Conservation (phyloP, 2,888 invertebrate species). For the Stenodera caucasica region DNA sequence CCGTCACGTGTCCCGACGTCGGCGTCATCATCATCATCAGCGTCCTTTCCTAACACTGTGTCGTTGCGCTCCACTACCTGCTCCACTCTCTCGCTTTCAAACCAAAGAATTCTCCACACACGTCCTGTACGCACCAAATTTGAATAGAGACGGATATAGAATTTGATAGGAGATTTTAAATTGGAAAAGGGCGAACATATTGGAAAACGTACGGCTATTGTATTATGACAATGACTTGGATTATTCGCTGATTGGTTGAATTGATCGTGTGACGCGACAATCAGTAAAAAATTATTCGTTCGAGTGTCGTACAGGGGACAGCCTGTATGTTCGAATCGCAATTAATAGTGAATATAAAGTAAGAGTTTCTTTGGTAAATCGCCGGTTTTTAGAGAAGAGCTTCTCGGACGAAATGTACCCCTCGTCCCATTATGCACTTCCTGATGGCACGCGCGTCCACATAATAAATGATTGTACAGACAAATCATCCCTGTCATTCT, state of each 20-base stretch:
- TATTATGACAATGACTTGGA: slow-evolving; percentile 41
- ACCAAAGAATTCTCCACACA: slow-evolving; percentile 7
- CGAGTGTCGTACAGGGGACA: too few species aligned
- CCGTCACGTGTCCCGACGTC: slow-evolving; percentile 49
- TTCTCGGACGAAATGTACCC: neutral
- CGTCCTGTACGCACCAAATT: too few species aligned
- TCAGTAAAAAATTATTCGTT: too few species aligned
- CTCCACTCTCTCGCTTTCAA: too few species aligned
- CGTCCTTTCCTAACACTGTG: slow-evolving; percentile 39
- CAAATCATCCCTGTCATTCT: slow-evolving; percentile 47
- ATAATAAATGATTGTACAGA: slow-evolving; percentile 51
- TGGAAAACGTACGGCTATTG: slow-evolving; percentile 33
- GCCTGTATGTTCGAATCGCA: too few species aligned
- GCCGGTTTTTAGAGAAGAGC: too few species aligned
- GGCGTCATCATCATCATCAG: slow-evolving; percentile 34
- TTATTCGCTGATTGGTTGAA: slow-evolving; percentile 39
- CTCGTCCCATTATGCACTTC: slow-evolving; percentile 23
- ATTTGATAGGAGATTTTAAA: neutral
- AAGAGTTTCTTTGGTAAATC: too few species aligned
- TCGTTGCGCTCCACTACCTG: slow-evolving; percentile 53
- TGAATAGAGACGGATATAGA: too few species aligned
- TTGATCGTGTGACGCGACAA: slow-evolving; percentile 19
- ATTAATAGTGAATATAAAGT: too few species aligned
- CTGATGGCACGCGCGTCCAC: slow-evolving; percentile 46
- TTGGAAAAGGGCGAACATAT: slow-evolving; percentile 28